A percentile compares a stretch with the other conserved stretches of the same genome.
These are phyloP conservation scores for Danio choprae DNA, from an alignment of 2,797 vertebrate species.

Conservation along the genomic window DNA sequence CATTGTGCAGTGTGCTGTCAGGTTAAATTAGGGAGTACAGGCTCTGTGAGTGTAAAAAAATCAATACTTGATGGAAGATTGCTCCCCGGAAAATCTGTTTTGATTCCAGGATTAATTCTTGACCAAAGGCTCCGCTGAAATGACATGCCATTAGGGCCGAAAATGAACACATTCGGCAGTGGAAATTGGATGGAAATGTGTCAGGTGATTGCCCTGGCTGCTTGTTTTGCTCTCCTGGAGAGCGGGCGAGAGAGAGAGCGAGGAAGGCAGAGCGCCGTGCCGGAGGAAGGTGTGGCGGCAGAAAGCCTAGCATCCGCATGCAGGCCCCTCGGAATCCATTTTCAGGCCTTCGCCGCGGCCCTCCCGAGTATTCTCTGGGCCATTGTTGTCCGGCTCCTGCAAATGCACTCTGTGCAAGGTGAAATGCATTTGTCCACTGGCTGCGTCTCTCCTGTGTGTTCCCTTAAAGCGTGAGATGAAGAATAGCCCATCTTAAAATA, in stretches of 20 bases:
- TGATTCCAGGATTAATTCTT: slow-evolving; percentile 99
- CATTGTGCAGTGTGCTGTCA: slow-evolving; percentile 99
- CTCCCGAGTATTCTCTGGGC: slow-evolving; percentile 88
- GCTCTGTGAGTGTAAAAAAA: slow-evolving; percentile 99
- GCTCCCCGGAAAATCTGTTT: slow-evolving; percentile 99
- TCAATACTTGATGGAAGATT: slow-evolving; percentile 99
- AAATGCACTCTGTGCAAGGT: slow-evolving; percentile 90
- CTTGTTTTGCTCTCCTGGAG: slow-evolving; percentile 88
- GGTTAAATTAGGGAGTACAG: slow-evolving; percentile 99
- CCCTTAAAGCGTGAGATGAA: slow-evolving; percentile 85
- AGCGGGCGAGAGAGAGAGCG: slow-evolving; percentile 69
- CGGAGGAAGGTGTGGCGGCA: slow-evolving; percentile 86
- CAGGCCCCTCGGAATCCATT: slow-evolving; percentile 85
- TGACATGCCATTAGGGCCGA: slow-evolving; percentile 99
- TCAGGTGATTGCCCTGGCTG: slow-evolving; percentile 97
- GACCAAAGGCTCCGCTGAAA: slow-evolving; percentile 98
- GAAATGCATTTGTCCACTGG: slow-evolving; percentile 88
- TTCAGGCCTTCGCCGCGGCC: slow-evolving; percentile 86
- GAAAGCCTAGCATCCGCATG: slow-evolving; percentile 70
- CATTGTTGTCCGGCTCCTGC: slow-evolving; percentile 89
- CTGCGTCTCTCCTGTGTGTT: slow-evolving; percentile 89
- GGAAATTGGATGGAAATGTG: slow-evolving; percentile 99
- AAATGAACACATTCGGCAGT: slow-evolving; percentile 99
- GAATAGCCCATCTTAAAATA: slow-evolving; percentile 89
- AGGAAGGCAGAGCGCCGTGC: slow-evolving; percentile 54